Evolutionary conservation across 2,113 vertebrate species (phyloP).

Genomic region (Dermatemys mawii): DNA sequence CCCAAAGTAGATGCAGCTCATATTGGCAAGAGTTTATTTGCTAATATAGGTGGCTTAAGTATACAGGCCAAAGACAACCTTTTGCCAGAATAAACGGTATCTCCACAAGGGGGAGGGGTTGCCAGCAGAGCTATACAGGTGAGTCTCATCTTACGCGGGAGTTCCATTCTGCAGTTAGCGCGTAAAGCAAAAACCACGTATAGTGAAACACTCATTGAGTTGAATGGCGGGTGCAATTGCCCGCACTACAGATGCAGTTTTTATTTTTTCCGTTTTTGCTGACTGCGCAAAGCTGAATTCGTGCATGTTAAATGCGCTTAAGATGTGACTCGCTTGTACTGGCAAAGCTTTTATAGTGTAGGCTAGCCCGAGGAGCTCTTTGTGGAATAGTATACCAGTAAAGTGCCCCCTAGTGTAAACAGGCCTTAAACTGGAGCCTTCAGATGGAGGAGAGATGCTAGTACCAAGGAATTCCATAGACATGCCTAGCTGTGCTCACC

Average conservation of each 20-base stretch:
- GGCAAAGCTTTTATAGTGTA: background rate
- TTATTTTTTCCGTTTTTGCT: too few relatives aligned
- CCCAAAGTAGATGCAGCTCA: background rate
- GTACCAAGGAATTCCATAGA: background rate
- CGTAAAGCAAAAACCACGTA: too few relatives aligned
- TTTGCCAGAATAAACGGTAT: background rate
- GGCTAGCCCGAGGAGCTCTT: background rate
- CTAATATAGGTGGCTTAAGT: background rate
- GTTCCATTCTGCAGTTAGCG: too few relatives aligned
- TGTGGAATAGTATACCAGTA: background rate
- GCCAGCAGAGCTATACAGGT: background rate
- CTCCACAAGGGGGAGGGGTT: background rate
- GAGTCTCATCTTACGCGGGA: too few relatives aligned
- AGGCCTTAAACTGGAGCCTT: background rate
- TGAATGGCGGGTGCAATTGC: too few relatives aligned
- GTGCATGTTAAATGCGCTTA: too few relatives aligned
- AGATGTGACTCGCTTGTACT: too few relatives aligned
- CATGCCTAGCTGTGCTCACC: background rate
- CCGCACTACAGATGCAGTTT: too few relatives aligned
- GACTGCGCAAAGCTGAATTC: too few relatives aligned
- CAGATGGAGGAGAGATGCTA: background rate
- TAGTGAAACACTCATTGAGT: too few relatives aligned
- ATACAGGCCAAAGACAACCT: background rate
- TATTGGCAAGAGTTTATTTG: background rate
- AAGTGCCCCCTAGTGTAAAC: background rate